Conservation (phyloP, 2,888 invertebrate genomes). For the Macrosoma leucophasiata region DNA sequence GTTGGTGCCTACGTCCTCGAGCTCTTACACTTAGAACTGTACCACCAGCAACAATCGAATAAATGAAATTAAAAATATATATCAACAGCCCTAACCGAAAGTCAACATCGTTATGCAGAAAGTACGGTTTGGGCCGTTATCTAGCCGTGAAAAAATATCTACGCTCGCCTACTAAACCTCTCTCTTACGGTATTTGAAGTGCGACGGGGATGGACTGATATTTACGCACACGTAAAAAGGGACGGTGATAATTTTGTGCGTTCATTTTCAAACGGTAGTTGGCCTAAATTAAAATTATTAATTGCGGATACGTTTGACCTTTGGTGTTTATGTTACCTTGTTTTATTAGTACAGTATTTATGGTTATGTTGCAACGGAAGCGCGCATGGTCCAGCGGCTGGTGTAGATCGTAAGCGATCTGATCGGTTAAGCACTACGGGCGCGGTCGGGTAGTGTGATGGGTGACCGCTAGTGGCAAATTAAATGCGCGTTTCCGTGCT, state of each 20-base stretch:
- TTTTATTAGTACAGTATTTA: no score
- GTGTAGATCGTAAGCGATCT: no score
- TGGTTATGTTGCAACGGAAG: no score
- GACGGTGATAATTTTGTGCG: slow-evolving; percentile 39
- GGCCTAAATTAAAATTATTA: slow-evolving; percentile 56
- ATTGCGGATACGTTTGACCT: slow-evolving; percentile 34
- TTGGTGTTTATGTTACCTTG: no score
- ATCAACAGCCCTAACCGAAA: slow-evolving; percentile 36
- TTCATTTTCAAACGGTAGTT: slow-evolving; percentile 34
- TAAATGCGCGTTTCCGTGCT: no score
- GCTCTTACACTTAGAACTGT: no score
- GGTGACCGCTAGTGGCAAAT: no score
- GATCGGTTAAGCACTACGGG: no score
- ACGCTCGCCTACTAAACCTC: slow-evolving; percentile 53
- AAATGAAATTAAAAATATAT: slow-evolving; percentile 11
- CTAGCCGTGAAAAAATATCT: slow-evolving; percentile 67
- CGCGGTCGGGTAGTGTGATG: no score
- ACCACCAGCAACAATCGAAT: no score
- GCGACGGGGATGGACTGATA: slow-evolving; percentile 41
- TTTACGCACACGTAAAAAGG: slow-evolving; percentile 35
- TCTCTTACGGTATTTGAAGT: slow-evolving; percentile 69
- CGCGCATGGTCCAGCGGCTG: no score
- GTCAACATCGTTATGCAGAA: slow-evolving; percentile 49
- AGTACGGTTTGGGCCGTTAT: slow-evolving; percentile 61
- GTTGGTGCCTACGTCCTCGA: no score